These are phyloP conservation scores for Bucorvus abyssinicus DNA, from an alignment of 2,797 vertebrate genomes.

Conservation along the genomic window DNA sequence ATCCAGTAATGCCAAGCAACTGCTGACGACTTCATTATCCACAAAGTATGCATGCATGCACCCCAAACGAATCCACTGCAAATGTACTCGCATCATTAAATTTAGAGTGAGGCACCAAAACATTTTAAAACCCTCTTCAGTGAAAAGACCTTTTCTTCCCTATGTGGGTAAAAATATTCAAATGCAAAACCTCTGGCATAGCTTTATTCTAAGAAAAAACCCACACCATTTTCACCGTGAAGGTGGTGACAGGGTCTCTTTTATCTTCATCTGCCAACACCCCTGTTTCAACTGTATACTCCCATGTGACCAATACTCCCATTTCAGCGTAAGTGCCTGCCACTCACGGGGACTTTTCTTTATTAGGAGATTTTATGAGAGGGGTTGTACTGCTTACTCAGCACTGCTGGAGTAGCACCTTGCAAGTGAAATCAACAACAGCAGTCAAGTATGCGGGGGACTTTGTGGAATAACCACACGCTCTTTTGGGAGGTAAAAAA, in stretches of 20 bases:
- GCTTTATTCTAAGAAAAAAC: neutral
- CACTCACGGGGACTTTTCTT: slow-evolving; percentile 6
- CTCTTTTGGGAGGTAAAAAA: neutral
- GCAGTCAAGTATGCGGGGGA: neutral
- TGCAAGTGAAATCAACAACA: neutral
- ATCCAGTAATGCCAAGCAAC: slow-evolving; percentile 53
- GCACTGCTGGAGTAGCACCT: neutral
- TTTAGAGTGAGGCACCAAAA: slow-evolving; percentile 24
- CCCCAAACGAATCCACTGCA: slow-evolving; percentile 10
- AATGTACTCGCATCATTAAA: slow-evolving; percentile 41
- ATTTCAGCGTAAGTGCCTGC: neutral
- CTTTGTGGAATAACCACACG: neutral
- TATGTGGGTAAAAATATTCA: neutral
- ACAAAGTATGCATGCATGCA: slow-evolving; percentile 45
- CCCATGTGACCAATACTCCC: neutral
- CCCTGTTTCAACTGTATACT: neutral
- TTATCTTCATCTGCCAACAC: neutral
- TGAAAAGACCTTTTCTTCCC: neutral
- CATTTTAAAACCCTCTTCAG: slow-evolving; percentile 9
- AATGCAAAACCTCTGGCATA: neutral
- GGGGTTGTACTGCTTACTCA: slow-evolving; percentile 3
- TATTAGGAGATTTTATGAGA: slow-evolving; percentile 3
- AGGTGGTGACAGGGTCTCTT: neutral
- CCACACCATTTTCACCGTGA: neutral
- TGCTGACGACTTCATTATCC: slow-evolving; percentile 52